Evolutionary conservation across 2,888 invertebrate species (phyloP).

Genomic region (Spodoptera picta): DNA sequence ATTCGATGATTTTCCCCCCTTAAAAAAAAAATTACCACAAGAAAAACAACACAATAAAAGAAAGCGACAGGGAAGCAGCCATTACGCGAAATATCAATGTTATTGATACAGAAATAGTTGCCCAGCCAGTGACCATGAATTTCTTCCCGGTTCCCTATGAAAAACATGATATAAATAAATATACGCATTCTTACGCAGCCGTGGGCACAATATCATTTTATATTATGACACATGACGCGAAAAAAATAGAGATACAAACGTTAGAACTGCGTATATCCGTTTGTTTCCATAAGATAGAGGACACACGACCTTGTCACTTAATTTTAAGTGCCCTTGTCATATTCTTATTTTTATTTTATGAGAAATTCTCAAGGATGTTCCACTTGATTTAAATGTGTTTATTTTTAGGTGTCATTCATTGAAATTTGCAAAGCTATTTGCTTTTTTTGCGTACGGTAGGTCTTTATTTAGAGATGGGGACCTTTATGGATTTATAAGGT

Average conservation of each 20-base stretch:
- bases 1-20: too few species aligned
- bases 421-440: too few species aligned
- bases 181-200: conserved; percentile 26
- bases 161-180: conserved; percentile 38
- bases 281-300: conserved; percentile 24
- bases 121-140: conserved; percentile 38
- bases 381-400: too few species aligned
- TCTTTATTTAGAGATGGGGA: too few species aligned
- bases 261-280: conserved; percentile 6
- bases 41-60: too few species aligned
- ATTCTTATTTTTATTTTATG: conserved; percentile 4
- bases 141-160: conserved; percentile 39
- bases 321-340: conserved; percentile 19
- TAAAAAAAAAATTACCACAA: too few species aligned
- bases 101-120: conserved; percentile 44
- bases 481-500: too few species aligned
- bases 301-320: conserved; percentile 23
- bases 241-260: conserved; percentile 7
- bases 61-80: not conserved
- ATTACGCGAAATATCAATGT: conserved; percentile 18
- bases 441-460: too few species aligned
- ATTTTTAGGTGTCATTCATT: too few species aligned
- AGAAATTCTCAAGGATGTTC: conserved; percentile 21
- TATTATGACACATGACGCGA: conserved; percentile 22
- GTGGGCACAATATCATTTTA: conserved; percentile 25